phyloP scores from a whole-genome alignment of 1,140 invertebrate species.

The Aphidius gifuensis region DNA sequence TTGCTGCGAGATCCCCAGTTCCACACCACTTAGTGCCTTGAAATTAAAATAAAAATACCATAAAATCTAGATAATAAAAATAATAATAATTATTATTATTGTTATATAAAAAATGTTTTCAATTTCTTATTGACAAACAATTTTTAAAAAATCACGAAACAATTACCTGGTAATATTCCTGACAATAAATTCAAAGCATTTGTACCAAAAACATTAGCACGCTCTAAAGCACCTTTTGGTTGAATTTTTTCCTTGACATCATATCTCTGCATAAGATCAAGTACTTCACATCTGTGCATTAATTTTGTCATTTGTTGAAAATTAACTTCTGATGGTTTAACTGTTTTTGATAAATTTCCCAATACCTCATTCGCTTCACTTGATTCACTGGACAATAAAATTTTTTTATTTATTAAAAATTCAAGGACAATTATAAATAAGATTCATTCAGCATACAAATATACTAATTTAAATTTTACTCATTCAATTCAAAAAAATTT shows the following conservation, averaged over 20 bases:
- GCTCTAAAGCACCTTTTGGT: conserved; percentile 19
- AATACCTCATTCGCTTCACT: conserved; percentile 63
- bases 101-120: not conserved
- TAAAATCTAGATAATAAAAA: not conserved
- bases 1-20: conserved; percentile 76
- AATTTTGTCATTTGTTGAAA: conserved; percentile 71
- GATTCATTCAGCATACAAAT: not conserved
- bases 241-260: not conserved
- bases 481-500: not conserved
- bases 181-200: conserved; percentile 67
- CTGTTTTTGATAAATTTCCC: conserved; percentile 57
- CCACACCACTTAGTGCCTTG: conserved; percentile 88
- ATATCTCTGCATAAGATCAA: conserved; percentile 45
- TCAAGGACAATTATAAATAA: not conserved
- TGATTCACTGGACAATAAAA: conserved; percentile 59
- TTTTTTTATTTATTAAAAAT: not conserved
- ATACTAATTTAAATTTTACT: not conserved
- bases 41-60: conserved; percentile 30
- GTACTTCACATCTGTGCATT: conserved; percentile 71
- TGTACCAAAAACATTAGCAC: conserved; percentile 10
- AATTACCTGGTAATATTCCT: conserved; percentile 73
- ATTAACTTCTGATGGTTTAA: conserved; percentile 61
- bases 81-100: not conserved
- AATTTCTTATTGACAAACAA: not conserved
- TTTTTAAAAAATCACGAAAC: not conserved